A percentile compares a stretch with the other conserved stretches of the same genome.
Evolutionary conservation across 2,113 vertebrate species (phyloP).

Genomic region (Leptobrachium ailaonicum): DNA sequence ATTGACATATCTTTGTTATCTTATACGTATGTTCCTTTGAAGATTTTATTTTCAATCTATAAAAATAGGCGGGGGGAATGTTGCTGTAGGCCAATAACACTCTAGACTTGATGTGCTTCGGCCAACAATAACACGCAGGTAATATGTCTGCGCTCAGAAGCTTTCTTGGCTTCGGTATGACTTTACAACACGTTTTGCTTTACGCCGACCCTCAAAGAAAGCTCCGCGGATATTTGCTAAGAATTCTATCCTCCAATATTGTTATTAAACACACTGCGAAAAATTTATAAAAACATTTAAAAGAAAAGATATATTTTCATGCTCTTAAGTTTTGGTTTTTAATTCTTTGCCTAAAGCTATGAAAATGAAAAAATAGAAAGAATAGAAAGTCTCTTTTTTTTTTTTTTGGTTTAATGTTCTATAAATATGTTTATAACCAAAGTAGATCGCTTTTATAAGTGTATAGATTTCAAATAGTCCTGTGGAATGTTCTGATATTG

Average conservation of each 20-base stretch:
- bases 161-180: conserved; percentile 5
- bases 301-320: conserved; percentile 26
- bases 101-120: neutral
- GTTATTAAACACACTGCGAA: conserved; percentile 27
- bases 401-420: conserved; percentile 19
- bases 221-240: conserved; percentile 12
- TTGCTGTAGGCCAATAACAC: conserved; percentile 2
- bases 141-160: conserved; percentile 17
- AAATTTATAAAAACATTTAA: neutral
- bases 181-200: conserved; percentile 16
- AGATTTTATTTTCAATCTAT: neutral
- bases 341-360: conserved; percentile 22
- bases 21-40: too few species aligned
- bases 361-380: neutral
- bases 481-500: conserved; percentile 50
- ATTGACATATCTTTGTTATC: too few species aligned
- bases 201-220: conserved; percentile 27
- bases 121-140: conserved; percentile 42
- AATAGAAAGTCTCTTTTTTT: neutral
- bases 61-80: neutral
- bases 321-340: conserved; percentile 23
- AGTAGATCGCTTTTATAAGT: conserved; percentile 37
- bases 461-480: conserved; percentile 46
- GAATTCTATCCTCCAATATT: conserved; percentile 25
- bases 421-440: conserved; percentile 36